Evolutionary conservation across 2,888 invertebrate genomes (phyloP).

Genomic region (Zygaena filipendulae): DNA sequence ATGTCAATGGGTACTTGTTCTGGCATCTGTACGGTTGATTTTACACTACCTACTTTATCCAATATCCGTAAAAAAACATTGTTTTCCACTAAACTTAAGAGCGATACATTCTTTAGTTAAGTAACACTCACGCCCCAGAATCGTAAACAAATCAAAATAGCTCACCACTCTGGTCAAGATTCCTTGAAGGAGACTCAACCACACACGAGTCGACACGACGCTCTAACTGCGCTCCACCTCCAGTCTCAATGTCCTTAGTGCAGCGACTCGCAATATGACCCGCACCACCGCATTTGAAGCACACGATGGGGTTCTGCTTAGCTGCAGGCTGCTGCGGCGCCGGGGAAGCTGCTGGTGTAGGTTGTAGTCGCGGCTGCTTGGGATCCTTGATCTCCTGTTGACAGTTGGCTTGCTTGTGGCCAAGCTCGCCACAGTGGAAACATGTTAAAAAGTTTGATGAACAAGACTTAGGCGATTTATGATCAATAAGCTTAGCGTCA

Average conservation of each 20-base stretch:
- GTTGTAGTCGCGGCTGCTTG: no score
- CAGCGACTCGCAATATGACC: neutral
- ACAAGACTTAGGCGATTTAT: no score
- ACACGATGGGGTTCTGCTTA: neutral
- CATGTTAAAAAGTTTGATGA: no score
- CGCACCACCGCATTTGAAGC: neutral
- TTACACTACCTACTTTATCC: conserved; percentile 4
- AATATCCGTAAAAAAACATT: conserved; percentile 2
- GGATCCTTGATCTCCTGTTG: no score
- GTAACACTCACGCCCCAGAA: conserved; percentile 1
- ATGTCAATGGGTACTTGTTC: no score
- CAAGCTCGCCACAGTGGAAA: no score
- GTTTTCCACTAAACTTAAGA: conserved; percentile 4
- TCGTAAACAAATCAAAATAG: no score
- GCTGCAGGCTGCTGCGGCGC: no score
- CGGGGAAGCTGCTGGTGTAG: no score
- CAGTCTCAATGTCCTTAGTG: neutral
- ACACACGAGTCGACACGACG: neutral
- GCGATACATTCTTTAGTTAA: conserved; percentile 4
- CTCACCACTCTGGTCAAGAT: neutral
- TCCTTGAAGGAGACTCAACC: neutral
- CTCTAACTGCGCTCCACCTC: neutral
- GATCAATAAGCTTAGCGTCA: no score
- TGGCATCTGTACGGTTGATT: no score
- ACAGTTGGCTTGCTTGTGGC: no score